These are phyloP conservation scores for Ptilorrhoa leucosticta DNA, from an alignment of 2,113 vertebrate genomes.

Conservation along the genomic window DNA sequence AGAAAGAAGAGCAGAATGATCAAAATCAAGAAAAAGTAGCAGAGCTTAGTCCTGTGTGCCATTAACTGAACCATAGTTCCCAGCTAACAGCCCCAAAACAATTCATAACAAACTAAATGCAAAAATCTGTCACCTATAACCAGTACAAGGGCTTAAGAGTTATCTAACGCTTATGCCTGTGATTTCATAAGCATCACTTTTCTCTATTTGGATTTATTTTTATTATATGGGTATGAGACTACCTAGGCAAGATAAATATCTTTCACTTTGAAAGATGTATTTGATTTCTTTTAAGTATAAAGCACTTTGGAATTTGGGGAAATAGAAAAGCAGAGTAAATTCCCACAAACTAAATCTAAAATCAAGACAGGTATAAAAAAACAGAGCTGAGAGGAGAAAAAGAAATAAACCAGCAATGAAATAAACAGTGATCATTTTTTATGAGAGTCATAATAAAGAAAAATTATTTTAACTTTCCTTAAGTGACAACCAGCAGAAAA, in stretches of 20 bases:
- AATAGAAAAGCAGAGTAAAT: slow-evolving; percentile 32
- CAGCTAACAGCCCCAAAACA: not conserved
- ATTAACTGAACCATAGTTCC: not conserved
- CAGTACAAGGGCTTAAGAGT: not conserved
- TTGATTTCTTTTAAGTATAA: not conserved
- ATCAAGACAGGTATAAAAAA: not conserved
- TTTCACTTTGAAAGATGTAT: not conserved
- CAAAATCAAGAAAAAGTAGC: not conserved
- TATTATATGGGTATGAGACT: not conserved
- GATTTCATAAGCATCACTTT: not conserved
- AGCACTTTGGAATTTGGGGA: not conserved
- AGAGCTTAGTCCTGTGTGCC: not conserved
- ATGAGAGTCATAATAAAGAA: slow-evolving; percentile 7
- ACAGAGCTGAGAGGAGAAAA: not conserved
- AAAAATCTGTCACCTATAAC: not conserved
- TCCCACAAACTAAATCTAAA: not conserved
- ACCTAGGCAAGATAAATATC: not conserved
- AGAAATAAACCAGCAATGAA: slow-evolving; percentile 22
- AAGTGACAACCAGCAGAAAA: slow-evolving; percentile 27
- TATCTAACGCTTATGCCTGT: not conserved
- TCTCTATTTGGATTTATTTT: not conserved
- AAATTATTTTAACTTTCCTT: slow-evolving; percentile 14
- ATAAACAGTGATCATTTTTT: slow-evolving; percentile 6
- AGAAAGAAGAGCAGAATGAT: not conserved
- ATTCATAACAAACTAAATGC: not conserved